phyloP scores from a whole-genome alignment of 2,888 invertebrate genomes.

The Callinectes sapidus region DNA sequence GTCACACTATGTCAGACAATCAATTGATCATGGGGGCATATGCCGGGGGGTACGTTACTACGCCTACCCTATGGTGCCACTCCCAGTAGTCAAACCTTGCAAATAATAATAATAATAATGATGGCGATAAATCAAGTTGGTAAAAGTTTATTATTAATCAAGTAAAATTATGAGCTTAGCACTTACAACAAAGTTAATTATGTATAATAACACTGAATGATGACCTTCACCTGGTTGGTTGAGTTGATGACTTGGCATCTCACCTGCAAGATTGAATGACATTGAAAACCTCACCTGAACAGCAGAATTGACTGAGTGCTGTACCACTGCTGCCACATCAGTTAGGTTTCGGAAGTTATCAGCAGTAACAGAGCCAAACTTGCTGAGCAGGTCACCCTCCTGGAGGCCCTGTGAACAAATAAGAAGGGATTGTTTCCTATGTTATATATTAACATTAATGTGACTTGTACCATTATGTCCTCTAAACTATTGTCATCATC shows the following conservation, averaged over 20 bases:
- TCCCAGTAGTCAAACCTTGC: too few species aligned
- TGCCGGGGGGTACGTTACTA: too few species aligned
- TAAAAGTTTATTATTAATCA: background rate
- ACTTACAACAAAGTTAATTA: too few species aligned
- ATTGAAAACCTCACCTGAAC: slow-evolving; percentile 52
- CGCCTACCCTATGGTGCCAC: too few species aligned
- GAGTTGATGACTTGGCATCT: background rate
- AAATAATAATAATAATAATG: too few species aligned
- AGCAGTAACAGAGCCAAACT: slow-evolving; percentile 86
- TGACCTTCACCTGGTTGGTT: background rate
- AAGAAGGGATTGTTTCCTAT: background rate
- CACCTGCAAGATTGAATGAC: background rate
- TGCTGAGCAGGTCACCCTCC: slow-evolving; percentile 83
- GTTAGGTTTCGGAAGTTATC: slow-evolving; percentile 83
- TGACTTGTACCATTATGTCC: too few species aligned
- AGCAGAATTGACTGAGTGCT: slow-evolving; percentile 75
- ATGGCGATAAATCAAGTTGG: too few species aligned
- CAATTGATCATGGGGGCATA: too few species aligned
- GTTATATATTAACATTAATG: too few species aligned
- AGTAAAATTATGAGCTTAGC: too few species aligned
- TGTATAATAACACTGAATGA: too few species aligned
- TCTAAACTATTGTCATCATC: too few species aligned
- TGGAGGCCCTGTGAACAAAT: slow-evolving; percentile 81
- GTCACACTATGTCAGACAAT: background rate
- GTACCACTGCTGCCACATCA: slow-evolving; percentile 84